A percentile compares a stretch with the other conserved stretches of the same genome.
These are phyloP conservation scores for Bilobella aurantiaca DNA, from an alignment of 1,140 invertebrate species.

Conservation along the genomic window DNA sequence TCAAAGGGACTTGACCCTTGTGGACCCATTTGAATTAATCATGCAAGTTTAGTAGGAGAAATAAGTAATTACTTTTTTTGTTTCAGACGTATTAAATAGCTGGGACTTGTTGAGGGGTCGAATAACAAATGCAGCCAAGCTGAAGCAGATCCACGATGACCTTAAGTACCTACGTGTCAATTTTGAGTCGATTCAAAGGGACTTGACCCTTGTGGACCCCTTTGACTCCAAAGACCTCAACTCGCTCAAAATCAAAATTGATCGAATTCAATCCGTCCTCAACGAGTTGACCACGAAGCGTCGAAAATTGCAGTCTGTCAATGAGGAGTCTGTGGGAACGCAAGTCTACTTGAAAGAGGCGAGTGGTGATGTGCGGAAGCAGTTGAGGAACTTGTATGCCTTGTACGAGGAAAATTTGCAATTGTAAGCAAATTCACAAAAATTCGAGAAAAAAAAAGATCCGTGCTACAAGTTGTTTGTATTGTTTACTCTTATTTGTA, in stretches of 20 bases:
- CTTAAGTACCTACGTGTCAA: slow-evolving; percentile 27
- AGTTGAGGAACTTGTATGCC: slow-evolving; percentile 29
- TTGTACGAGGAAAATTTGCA: slow-evolving; percentile 35
- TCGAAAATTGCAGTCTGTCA: slow-evolving; percentile 24
- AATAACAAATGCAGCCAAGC: slow-evolving; percentile 26
- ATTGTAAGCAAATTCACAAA: slow-evolving; percentile 23
- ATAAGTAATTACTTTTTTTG: background rate
- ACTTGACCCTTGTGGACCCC: slow-evolving; percentile 24
- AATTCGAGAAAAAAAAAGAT: background rate
- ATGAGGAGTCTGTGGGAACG: slow-evolving; percentile 31
- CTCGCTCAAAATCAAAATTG: slow-evolving; percentile 28
- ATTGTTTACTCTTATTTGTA: slow-evolving; percentile 10
- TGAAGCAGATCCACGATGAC: slow-evolving; percentile 31
- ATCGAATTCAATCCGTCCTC: slow-evolving; percentile 27
- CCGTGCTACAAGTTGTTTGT: background rate
- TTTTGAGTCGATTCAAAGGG: slow-evolving; percentile 26
- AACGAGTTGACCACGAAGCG: slow-evolving; percentile 22
- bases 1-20: slow-evolving; percentile 18
- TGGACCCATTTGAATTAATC: slow-evolving; percentile 34
- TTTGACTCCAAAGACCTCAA: slow-evolving; percentile 29
- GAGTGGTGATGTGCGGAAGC: slow-evolving; percentile 25
- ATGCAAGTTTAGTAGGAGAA: background rate
- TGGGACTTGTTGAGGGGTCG: slow-evolving; percentile 31
- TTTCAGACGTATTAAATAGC: slow-evolving; percentile 23
- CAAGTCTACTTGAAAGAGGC: slow-evolving; percentile 27